A percentile compares a stretch with the other conserved stretches of the same genome.
Conservation (phyloP, 2,797 vertebrate genomes). For the Phrynocephalus forsythii region DNA sequence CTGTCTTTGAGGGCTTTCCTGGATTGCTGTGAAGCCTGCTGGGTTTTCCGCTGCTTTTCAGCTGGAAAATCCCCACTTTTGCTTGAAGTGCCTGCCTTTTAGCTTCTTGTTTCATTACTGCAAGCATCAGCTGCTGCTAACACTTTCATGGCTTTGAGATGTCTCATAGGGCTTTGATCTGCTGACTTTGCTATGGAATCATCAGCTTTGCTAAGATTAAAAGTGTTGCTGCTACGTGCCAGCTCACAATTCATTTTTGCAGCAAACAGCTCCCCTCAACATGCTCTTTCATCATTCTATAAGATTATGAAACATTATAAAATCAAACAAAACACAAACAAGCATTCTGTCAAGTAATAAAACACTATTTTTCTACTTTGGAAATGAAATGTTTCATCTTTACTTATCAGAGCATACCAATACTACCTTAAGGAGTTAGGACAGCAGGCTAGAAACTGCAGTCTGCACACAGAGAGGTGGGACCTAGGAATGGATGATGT, state of each 20-base stretch:
- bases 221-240: background rate
- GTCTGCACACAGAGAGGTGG: no score
- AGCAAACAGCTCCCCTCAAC: no score
- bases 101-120: background rate
- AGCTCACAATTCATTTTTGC: background rate
- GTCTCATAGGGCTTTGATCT: background rate
- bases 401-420: no score
- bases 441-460: no score
- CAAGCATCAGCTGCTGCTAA: background rate
- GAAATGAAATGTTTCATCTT: no score
- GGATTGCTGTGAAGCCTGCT: background rate
- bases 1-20: background rate
- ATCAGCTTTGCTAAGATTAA: background rate
- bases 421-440: no score
- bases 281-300: no score
- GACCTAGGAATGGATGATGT: no score
- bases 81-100: background rate
- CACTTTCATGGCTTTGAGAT: background rate
- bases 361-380: no score
- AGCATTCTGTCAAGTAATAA: no score
- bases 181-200: background rate
- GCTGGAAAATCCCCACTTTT: background rate
- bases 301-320: no score
- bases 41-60: background rate
- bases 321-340: no score